Evolutionary conservation across 37 sponge, comb jelly and placozoan species (phyloP), one percentile per base, ranked within the genome.

Genomic region (Hexactinellida sp.): DNA sequence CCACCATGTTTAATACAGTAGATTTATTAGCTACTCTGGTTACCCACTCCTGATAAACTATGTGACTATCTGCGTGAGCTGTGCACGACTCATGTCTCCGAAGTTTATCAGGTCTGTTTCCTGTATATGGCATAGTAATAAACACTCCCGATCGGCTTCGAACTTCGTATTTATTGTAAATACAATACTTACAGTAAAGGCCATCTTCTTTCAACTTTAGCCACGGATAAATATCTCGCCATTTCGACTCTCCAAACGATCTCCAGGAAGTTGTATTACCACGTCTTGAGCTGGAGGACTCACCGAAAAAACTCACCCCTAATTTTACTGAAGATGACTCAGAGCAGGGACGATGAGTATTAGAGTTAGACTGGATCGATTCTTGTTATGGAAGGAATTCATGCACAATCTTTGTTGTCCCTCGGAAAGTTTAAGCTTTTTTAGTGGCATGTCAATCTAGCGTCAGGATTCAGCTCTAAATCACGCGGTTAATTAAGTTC

Each of bases 241-340:
- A 84, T 10, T 84, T 84, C 54, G 54, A 0, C 41, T 84, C 85
- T 0, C 85, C 85, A 84, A 84, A 84, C 30, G 85, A 84, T 84
- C 85, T 84, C 85, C 85, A 84, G 39, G 41, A 0, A 84, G 85
- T 10, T 51, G 30, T 41, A 39, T 23, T 84, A 37, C 85, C 52
- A 0, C 85, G 85, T 0, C 85, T 84, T 5, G 54, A 51, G 41
- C 30, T 13, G 16, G 82, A 30, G 36, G 82, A 30, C 36, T 30
- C 36, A 47, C 52, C 52, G 52, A 47, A 47, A 47, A 16, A 47
- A 47, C 52, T 16, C 52, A 16, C 52, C 9, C 16, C 52, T 16
- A 47, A 47, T 47, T 47, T 47, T 47, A 47, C 52, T 19, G 52
- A 47, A 47, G 52, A 47, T 47, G 52, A 47, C 52, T 47, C 52